Conservation (phyloP, 2,113 vertebrate genomes). For the Carollia perspicillata region DNA sequence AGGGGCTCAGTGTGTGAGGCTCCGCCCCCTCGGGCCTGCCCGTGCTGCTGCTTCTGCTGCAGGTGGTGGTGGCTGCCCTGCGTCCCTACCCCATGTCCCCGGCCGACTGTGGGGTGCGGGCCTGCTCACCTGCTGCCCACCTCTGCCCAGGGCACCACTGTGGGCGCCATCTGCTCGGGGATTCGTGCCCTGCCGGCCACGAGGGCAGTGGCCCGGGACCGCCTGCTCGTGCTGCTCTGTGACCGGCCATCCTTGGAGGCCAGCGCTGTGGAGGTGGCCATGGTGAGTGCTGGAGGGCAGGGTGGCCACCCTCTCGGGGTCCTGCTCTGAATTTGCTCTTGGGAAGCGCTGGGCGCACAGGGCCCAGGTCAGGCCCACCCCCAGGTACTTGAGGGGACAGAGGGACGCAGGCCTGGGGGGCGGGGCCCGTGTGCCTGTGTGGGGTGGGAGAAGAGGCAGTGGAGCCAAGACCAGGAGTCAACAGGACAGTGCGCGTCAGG, state of each 20-base stretch:
- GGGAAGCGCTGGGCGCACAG: neutral
- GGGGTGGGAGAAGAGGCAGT: rapidly evolving
- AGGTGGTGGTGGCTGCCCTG: no score
- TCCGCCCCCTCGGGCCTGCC: rapidly evolving
- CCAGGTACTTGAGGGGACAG: no score
- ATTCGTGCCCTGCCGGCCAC: constrained; percentile 90
- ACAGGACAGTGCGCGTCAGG: rapidly evolving
- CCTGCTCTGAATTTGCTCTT: rapidly evolving
- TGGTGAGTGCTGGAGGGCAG: constrained; percentile 83
- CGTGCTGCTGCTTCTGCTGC: neutral
- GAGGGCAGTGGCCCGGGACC: constrained; percentile 88
- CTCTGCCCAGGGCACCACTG: constrained; percentile 89
- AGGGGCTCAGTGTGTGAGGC: rapidly evolving
- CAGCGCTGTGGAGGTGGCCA: constrained; percentile 91
- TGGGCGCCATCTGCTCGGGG: constrained; percentile 93
- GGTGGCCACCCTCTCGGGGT: no score
- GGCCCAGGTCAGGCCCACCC: neutral
- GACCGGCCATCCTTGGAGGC: constrained; percentile 86
- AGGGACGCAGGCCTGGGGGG: rapidly evolving
- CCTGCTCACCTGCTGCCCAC: rapidly evolving
- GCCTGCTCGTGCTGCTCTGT: constrained; percentile 89
- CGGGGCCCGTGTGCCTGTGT: rapidly evolving
- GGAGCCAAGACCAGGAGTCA: neutral
- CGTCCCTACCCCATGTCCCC: rapidly evolving
- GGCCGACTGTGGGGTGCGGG: rapidly evolving